phyloP scores from a whole-genome alignment of 2,797 vertebrate species.

The Sebastes hubbsi region DNA sequence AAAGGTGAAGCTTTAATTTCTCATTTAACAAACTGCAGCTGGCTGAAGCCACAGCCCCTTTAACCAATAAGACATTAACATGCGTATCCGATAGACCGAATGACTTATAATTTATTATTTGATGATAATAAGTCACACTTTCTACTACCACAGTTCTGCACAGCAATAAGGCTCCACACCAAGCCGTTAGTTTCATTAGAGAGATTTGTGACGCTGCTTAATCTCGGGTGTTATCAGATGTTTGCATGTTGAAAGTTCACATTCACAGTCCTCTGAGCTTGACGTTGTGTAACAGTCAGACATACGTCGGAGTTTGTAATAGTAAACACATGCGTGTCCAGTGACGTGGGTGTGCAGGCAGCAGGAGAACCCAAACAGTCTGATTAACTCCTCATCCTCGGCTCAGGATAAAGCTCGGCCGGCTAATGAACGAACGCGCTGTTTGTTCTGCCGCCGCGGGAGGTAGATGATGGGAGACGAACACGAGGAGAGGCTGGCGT shows the following conservation, averaged over 20 bases:
- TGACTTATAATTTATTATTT: too few relatives aligned
- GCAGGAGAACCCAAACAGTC: constrained; percentile 1
- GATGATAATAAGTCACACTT: too few relatives aligned
- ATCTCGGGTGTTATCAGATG: background rate
- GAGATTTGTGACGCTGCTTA: background rate
- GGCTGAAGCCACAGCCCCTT: background rate
- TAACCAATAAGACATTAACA: background rate
- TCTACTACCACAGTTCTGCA: background rate
- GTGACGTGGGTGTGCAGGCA: background rate
- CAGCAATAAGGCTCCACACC: background rate
- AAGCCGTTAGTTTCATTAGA: background rate
- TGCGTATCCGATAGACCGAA: background rate
- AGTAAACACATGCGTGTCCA: background rate
- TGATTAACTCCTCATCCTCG: constrained; percentile 7
- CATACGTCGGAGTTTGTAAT: background rate
- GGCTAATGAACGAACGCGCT: constrained; percentile 14
- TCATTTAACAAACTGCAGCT: background rate
- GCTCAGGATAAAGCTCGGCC: constrained; percentile 5
- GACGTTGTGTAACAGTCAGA: background rate
- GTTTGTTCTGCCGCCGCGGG: constrained; percentile 31
- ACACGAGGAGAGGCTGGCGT: background rate
- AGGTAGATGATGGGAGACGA: constrained; percentile 15
- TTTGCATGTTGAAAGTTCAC: background rate
- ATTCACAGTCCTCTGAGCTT: background rate
- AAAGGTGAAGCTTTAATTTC: background rate